These are phyloP conservation scores for Oxygymnocypris stewartii DNA, from an alignment of 2,113 vertebrate species.

Conservation along the genomic window DNA sequence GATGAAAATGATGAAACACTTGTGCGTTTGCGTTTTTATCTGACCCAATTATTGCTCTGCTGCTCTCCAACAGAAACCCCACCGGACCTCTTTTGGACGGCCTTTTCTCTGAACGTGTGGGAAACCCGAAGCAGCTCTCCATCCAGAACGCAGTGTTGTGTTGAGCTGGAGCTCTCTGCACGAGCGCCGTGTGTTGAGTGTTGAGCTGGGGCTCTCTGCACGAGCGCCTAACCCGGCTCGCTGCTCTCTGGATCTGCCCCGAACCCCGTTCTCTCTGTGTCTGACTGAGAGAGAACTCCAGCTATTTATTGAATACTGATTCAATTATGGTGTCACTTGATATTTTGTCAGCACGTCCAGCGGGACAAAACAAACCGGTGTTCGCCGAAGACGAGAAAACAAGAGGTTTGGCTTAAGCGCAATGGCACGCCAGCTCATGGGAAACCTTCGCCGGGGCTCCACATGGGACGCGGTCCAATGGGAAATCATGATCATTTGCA, in stretches of 20 bases:
- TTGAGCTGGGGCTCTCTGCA: conserved; percentile 54
- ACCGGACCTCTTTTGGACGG: conserved; percentile 55
- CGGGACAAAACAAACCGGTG: conserved; percentile 43
- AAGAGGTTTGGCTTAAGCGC: neutral
- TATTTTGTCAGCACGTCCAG: conserved; percentile 44
- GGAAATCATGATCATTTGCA: conserved; percentile 48
- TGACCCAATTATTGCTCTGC: neutral
- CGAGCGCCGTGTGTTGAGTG: neutral
- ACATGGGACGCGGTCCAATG: conserved; percentile 29
- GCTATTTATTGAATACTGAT: conserved; percentile 48
- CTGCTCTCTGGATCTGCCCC: neutral
- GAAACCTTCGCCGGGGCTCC: conserved; percentile 26
- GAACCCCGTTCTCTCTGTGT: conserved; percentile 11
- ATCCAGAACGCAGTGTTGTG: conserved; percentile 44
- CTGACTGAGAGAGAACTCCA: conserved; percentile 6
- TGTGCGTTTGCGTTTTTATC: conserved; percentile 53
- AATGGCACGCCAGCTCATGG: conserved; percentile 26
- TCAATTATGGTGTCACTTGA: conserved; percentile 53
- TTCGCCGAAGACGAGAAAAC: conserved; percentile 13
- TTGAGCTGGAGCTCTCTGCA: conserved; percentile 5
- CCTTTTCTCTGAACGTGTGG: conserved; percentile 61
- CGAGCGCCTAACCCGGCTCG: conserved; percentile 57
- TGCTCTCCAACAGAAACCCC: conserved; percentile 54
- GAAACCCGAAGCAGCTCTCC: conserved; percentile 56
- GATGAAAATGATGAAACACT: neutral